Base-by-base conservation (phyloP, 2,888 invertebrate genomes). In the Altica lythri region DNA sequence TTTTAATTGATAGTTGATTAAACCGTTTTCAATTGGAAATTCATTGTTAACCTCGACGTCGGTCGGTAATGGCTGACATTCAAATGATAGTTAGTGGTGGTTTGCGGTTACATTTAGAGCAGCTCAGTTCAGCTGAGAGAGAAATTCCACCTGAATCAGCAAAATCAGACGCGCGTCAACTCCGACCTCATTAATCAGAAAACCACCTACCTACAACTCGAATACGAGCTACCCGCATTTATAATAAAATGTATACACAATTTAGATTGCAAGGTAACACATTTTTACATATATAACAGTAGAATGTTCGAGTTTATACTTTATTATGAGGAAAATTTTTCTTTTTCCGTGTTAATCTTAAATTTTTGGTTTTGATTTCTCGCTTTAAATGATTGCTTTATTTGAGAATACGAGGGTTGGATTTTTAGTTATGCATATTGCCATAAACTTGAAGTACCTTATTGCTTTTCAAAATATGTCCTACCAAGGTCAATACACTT, bases 171-270 rank as follows among this genome's bases (percentile, higher is more conserved):
- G 65, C 49, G 65, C 67, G 61, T 70, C 64, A 63, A 64, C 63
- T 67, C 60, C 62, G 51, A 63, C 62, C 67, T 69, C 69, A 69
- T 71, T 71, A 69, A 71, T 71, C 69, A 70, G 69, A 61, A 65
- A 60, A 61, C 56, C 64, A 56, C 58, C 63, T 60, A 63, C 61
- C 25, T 32, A n/a, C n/a, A n/a, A n/a, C n/a, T 32, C 30, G 19
- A 42, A 40, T 32, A 16, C 14, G 2, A 14, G 40, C 40, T 49
- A 32, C 9, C 49, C 14, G 29, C 10, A 42, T 49, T 48, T 13
- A 10, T 34, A 34, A 34, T 14, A 34, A 5, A n/a, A n/a, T n/a
- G n/a, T n/a, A n/a, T n/a, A n/a, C n/a, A n/a, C n/a, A n/a, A 14
- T 14, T 16, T 2, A 34, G 2, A 4, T 34, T 16, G 16, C 6